Evolutionary conservation across 2,888 invertebrate species (phyloP).

Genomic region (Esperia sulphurella): DNA sequence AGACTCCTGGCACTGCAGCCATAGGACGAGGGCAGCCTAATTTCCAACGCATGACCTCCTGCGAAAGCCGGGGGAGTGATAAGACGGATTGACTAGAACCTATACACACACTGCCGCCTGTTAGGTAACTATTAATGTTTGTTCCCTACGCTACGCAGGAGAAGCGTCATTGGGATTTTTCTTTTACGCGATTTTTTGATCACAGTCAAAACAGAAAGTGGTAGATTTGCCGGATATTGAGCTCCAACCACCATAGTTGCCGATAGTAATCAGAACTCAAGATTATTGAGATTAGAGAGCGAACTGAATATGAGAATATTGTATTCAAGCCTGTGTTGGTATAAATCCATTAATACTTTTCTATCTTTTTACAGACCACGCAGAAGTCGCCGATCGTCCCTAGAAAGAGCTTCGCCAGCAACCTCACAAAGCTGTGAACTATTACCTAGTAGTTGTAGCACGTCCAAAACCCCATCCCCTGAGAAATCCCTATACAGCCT

Average conservation of each 20-base stretch:
- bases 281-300: too few species aligned
- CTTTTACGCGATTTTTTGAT: too few species aligned
- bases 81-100: conserved; percentile 93
- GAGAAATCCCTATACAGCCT: conserved; percentile 65
- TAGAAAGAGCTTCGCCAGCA: conserved; percentile 56
- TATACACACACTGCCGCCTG: conserved; percentile 77
- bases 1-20: conserved; percentile 85
- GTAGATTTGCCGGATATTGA: too few species aligned
- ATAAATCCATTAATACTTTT: too few species aligned
- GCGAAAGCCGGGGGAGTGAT: conserved; percentile 87
- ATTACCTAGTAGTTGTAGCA: conserved; percentile 61
- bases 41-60: conserved; percentile 93
- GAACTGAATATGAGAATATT: too few species aligned
- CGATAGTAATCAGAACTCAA: too few species aligned
- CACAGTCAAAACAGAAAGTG: too few species aligned
- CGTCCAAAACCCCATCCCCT: conserved; percentile 63
- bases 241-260: too few species aligned
- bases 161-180: too few species aligned
- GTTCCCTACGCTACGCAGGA: too few species aligned
- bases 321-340: too few species aligned
- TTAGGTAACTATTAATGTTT: conserved; percentile 40
- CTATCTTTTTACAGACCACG: conserved; percentile 57
- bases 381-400: conserved; percentile 66
- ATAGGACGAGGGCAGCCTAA: conserved; percentile 84
- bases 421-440: conserved; percentile 68